Base-by-base conservation (phyloP, 2,797 vertebrate genomes). In the Bradypodion pumilum region DNA sequence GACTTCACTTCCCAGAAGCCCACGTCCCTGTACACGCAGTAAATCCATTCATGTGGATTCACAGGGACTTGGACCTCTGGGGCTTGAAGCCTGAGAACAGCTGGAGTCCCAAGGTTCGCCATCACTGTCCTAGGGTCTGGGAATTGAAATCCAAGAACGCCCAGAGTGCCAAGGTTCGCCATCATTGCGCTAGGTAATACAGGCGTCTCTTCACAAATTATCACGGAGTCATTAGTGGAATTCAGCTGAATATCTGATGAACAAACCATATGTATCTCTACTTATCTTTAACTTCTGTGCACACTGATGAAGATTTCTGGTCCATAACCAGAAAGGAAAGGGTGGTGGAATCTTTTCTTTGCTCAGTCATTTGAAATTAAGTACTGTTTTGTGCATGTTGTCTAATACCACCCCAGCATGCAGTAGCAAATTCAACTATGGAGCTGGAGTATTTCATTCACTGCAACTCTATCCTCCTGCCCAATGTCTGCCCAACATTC, bases 321-420 rank as follows among this genome's bases (percentile, higher is more conserved):
- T 72, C 15, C 72, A 16, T 32, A 52, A 32, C 27, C 9, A 25
- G 63, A 23, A 7, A 7, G 21, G 32, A 69, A 5, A n/a, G 29
- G 16, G 13, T 21, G 25, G 59, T 8, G 23, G 49, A 40, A 25
- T 13, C 5, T 32, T 59, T 59, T 42, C 80, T 62, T 44, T 44
- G 69, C 65, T 56, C 7, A 10, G 65, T 10, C 8, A 29, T 23
- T 29, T 35, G 13, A 29, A 40, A 25, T 49, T n/a, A n/a, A 3
- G 68, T 15, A 25, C 10, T 35, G 25, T 29, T 59, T 62, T 56
- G 4, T 0, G 1, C 4, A 35, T 0, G 1, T 73, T 81, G 73
- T 2, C 63, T 13, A 49, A 49, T 13, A 15, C 49, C 49, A 49
- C 8, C 49, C 8, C 49, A 49, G 49, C 49, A 49, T n/a, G n/a